Evolutionary conservation across 2,888 invertebrate species (phyloP).

Genomic region (Caenorhabditis zanzibari): DNA sequence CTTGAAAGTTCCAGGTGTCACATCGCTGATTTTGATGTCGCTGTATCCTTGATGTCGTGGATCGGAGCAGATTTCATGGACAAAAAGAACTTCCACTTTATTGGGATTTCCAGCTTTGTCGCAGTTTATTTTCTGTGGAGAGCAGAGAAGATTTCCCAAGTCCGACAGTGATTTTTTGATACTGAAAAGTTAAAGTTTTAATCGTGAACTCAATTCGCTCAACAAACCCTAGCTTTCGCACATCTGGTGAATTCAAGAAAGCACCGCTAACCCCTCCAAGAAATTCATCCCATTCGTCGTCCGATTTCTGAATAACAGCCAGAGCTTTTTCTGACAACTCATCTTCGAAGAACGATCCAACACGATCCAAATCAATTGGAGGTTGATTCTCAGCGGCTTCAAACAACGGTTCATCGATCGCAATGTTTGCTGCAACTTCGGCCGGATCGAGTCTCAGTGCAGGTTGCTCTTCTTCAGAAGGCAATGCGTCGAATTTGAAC

Average conservation of each 20-base stretch:
- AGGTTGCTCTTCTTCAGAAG: conserved; percentile 7
- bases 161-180: conserved; percentile 5
- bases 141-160: conserved; percentile 23
- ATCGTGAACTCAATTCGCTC: neutral
- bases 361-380: conserved; percentile 46
- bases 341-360: conserved; percentile 48
- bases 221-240: conserved; percentile 37
- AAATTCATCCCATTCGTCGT: conserved; percentile 4
- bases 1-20: conserved; percentile 1
- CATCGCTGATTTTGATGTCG: conserved; percentile 33
- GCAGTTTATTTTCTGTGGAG: conserved; percentile 11
- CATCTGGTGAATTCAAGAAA: conserved; percentile 11
- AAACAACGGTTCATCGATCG: neutral
- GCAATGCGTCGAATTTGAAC: conserved; percentile 21
- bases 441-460: conserved; percentile 11
- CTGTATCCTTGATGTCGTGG: conserved; percentile 43
- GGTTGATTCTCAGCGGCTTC: neutral
- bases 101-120: conserved; percentile 25
- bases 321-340: conserved; percentile 37
- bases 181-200: neutral
- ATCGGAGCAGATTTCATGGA: conserved; percentile 38
- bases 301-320: conserved; percentile 17
- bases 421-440: neutral
- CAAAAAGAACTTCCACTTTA: conserved; percentile 36
- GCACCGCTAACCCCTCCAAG: neutral